Evolutionary conservation across 37 sponge, comb jelly and placozoan genomes (phyloP).

Genomic region (Agelas oroides): DNA sequence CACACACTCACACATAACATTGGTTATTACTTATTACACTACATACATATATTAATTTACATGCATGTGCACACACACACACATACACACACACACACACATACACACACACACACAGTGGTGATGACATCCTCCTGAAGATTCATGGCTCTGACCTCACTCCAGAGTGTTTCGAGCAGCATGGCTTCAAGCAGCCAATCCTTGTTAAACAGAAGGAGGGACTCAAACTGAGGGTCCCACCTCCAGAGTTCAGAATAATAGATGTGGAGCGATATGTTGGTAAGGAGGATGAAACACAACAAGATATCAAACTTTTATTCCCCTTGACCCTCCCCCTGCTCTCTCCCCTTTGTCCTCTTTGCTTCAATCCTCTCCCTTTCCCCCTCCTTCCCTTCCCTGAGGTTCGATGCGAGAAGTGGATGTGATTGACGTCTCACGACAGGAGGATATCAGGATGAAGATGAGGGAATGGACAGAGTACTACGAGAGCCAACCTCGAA

Average conservation of each 20-base stretch:
- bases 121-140: constrained; percentile 47
- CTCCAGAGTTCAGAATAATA: constrained; percentile 55
- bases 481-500: constrained; percentile 55
- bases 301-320: background rate
- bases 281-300: constrained; percentile 21
- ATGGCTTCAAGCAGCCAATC: constrained; percentile 86
- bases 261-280: constrained; percentile 90
- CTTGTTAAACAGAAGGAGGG: constrained; percentile 77
- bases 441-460: constrained; percentile 86
- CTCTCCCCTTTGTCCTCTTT: no score
- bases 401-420: constrained; percentile 88
- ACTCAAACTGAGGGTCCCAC: constrained; percentile 80
- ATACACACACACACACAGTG: constrained; percentile 21
- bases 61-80: background rate
- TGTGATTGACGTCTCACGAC: constrained; percentile 84
- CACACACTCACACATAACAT: no score
- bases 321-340: background rate
- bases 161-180: constrained; percentile 53
- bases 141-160: constrained; percentile 72
- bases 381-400: constrained; percentile 2
- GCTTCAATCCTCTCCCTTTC: no score
- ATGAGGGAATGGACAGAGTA: constrained; percentile 94
- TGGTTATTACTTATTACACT: background rate
- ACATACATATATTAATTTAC: background rate
- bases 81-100: background rate